Conservation (phyloP, 2,888 invertebrate genomes). For the Ennomos fuscantarius region DNA sequence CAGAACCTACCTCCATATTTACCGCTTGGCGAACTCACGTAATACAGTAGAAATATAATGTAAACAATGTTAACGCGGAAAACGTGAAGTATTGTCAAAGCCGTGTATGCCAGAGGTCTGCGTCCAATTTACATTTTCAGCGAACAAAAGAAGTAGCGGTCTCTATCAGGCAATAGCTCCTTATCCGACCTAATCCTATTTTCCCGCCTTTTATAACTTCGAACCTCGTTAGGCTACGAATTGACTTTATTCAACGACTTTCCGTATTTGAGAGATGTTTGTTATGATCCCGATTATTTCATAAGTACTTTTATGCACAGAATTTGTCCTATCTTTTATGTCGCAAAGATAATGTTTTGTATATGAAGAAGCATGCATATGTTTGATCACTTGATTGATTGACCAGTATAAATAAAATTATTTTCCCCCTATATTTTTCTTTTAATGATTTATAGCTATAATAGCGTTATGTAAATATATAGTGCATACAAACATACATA, state of each 20-base stretch:
- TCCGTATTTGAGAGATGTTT: slow-evolving; percentile 37
- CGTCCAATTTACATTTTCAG: slow-evolving; percentile 62
- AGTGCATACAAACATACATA: no score
- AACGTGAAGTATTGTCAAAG: slow-evolving; percentile 42
- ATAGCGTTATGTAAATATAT: no score
- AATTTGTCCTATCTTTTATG: slow-evolving; percentile 12
- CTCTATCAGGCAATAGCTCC: slow-evolving; percentile 55
- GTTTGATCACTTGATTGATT: no score
- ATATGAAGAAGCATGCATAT: no score
- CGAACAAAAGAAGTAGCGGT: slow-evolving; percentile 52
- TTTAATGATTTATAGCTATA: no score
- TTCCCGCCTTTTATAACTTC: slow-evolving; percentile 53
- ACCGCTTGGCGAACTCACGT: slow-evolving; percentile 38
- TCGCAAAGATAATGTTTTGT: background rate
- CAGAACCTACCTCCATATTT: slow-evolving; percentile 37
- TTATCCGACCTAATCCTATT: slow-evolving; percentile 63
- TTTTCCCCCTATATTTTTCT: no score
- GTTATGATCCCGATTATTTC: slow-evolving; percentile 28
- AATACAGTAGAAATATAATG: slow-evolving; percentile 40
- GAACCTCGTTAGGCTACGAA: slow-evolving; percentile 55
- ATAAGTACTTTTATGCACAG: slow-evolving; percentile 15
- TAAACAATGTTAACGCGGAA: slow-evolving; percentile 41
- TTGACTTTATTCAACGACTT: slow-evolving; percentile 43
- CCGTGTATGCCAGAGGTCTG: slow-evolving; percentile 37
- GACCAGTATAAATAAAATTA: no score